Percentiles rank a stretch among this genome's conserved stretches.
Conservation (phyloP, 2,797 vertebrate species). For the Rhabdomys pumilio region DNA sequence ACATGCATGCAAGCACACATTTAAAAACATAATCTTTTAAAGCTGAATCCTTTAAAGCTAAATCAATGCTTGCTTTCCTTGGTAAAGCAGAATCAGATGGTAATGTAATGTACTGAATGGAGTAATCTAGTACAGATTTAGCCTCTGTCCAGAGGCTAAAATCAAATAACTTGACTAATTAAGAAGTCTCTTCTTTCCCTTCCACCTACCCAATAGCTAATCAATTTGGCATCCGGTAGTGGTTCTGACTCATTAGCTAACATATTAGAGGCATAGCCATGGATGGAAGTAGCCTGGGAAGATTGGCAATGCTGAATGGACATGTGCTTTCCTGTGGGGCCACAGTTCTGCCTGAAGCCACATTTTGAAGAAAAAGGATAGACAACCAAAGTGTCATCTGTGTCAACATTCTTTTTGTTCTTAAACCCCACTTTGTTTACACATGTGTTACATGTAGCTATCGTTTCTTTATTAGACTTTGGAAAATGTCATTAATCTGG, state of each 20-base stretch:
- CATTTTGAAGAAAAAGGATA: conserved; percentile 56
- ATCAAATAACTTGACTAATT: conserved; percentile 62
- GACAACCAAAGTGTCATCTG: neutral
- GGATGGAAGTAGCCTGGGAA: conserved; percentile 21
- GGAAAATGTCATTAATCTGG: conserved; percentile 32
- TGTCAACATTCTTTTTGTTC: conserved; percentile 33
- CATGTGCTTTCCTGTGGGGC: neutral
- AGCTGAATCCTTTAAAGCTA: conserved; percentile 39
- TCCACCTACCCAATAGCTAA: conserved; percentile 25
- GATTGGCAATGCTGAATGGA: conserved; percentile 29
- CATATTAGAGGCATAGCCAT: neutral
- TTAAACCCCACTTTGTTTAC: conserved; percentile 3
- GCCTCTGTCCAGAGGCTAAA: conserved; percentile 64
- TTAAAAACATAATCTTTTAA: neutral
- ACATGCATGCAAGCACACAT: neutral
- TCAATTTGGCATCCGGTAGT: conserved; percentile 49
- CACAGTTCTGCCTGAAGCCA: conserved; percentile 8
- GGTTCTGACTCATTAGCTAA: conserved; percentile 49
- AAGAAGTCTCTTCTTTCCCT: conserved; percentile 47
- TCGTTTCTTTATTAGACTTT: conserved; percentile 58
- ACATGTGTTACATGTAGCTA: conserved; percentile 40
- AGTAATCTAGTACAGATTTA: conserved; percentile 36
- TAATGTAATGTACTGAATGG: neutral
- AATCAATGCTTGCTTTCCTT: conserved; percentile 39
- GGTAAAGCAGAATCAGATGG: conserved; percentile 57